phyloP scores from a whole-genome alignment of 2,797 vertebrate species.

The Synanceia verrucosa region DNA sequence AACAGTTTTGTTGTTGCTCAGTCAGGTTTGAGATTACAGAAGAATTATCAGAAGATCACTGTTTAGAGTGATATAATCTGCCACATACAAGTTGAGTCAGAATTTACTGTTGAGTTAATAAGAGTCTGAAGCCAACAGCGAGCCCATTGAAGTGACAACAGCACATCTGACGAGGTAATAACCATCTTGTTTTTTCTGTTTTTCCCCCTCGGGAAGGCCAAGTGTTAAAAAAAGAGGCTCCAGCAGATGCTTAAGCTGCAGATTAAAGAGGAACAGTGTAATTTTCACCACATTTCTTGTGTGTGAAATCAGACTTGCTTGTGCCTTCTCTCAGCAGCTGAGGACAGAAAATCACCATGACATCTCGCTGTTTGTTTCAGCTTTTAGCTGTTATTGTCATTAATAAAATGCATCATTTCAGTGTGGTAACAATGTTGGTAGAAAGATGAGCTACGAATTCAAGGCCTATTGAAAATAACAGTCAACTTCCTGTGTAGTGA shows the following conservation, averaged over 20 bases:
- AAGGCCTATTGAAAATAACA: too few species aligned
- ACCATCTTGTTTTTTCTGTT: slow-evolving; percentile 16
- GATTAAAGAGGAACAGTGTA: slow-evolving; percentile 24
- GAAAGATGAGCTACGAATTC: background rate
- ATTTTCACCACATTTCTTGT: slow-evolving; percentile 13
- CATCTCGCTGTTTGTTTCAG: background rate
- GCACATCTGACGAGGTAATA: background rate
- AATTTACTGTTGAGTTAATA: background rate
- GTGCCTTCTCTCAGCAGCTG: background rate
- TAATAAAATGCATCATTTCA: background rate
- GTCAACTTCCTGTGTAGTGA: background rate
- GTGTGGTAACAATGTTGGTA: background rate
- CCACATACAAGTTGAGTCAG: slow-evolving; percentile 1
- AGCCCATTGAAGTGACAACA: background rate
- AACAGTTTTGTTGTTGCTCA: background rate
- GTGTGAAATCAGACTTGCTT: slow-evolving; percentile 11
- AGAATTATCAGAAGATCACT: background rate
- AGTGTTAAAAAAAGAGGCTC: slow-evolving; percentile 20
- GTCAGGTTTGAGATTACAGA: background rate
- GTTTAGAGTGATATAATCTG: background rate
- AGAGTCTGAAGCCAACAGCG: background rate
- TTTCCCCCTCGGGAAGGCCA: slow-evolving; percentile 3
- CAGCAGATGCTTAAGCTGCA: slow-evolving; percentile 25
- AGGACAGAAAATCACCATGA: background rate
- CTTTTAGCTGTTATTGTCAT: background rate